Conservation (phyloP, 2,113 vertebrate species). For the Irena cyanogastra region DNA sequence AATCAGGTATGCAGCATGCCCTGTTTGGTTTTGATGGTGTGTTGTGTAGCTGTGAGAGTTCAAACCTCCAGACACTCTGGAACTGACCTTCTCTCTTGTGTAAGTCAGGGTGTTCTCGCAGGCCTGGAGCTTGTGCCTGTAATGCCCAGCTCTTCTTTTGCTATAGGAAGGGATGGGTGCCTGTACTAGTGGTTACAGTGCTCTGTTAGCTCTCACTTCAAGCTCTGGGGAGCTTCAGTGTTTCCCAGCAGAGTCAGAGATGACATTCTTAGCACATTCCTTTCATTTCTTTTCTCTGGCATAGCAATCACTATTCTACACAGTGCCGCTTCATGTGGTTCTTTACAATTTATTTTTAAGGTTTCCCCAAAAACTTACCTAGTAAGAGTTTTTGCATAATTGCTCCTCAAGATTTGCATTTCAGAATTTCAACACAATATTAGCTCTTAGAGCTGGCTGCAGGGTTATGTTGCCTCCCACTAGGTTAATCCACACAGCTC, state of each 20-base stretch:
- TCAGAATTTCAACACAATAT: background rate
- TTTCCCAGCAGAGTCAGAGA: background rate
- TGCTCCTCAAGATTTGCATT: constrained; percentile 26
- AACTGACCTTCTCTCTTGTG: background rate
- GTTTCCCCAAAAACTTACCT: constrained; percentile 14
- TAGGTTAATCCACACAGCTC: background rate
- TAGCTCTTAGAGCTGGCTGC: background rate
- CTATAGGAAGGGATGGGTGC: background rate
- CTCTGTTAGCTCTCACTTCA: background rate
- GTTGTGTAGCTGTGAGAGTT: background rate
- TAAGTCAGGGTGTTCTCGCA: background rate
- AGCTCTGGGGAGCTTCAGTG: background rate
- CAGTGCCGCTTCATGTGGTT: constrained; percentile 13
- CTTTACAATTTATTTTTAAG: constrained; percentile 47
- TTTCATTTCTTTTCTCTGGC: background rate
- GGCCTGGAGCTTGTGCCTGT: background rate
- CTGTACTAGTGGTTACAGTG: background rate
- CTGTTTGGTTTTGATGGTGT: background rate
- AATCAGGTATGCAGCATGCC: background rate
- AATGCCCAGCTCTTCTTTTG: background rate
- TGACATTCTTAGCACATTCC: background rate
- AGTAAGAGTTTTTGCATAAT: constrained; percentile 40
- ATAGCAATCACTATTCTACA: background rate
- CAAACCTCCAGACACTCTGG: background rate
- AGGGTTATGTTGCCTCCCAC: background rate